Evolutionary conservation across 2,888 invertebrate genomes (phyloP).

Genomic region (Athetis lepigone): DNA sequence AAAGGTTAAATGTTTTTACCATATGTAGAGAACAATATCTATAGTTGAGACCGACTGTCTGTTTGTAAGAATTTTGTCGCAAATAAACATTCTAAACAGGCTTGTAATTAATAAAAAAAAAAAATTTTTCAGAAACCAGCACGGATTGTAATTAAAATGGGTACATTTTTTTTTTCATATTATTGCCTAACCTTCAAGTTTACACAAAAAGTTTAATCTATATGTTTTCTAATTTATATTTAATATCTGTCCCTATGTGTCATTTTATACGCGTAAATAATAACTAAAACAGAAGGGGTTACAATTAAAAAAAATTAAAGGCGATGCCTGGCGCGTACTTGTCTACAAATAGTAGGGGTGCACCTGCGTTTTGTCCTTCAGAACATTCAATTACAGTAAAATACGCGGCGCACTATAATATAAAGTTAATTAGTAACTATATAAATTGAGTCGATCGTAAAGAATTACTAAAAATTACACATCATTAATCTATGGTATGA

Average conservation of each 20-base stretch:
- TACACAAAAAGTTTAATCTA: conserved; percentile 8
- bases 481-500: conserved; percentile 43
- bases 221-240: conserved; percentile 36
- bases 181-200: conserved; percentile 5
- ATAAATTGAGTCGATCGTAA: conserved; percentile 53
- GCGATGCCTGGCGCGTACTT: conserved; percentile 27
- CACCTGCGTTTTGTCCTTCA: conserved; percentile 57
- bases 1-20: conserved; percentile 60
- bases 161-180: neutral
- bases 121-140: neutral
- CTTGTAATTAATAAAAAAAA: neutral
- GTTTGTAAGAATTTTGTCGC: conserved; percentile 12
- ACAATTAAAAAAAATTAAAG: conserved; percentile 27
- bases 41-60: conserved; percentile 14
- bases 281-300: conserved; percentile 29
- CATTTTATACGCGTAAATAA: conserved; percentile 39
- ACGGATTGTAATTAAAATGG: neutral
- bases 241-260: conserved; percentile 19
- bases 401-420: conserved; percentile 43
- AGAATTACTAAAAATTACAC: conserved; percentile 55
- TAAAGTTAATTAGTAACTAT: conserved; percentile 60
- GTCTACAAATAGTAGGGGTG: conserved; percentile 43
- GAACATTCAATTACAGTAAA: conserved; percentile 61
- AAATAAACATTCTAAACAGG: neutral
- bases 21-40: conserved; percentile 42